Base-by-base conservation (phyloP, 2,888 invertebrate genomes). In the Ennomos quercinarius region DNA sequence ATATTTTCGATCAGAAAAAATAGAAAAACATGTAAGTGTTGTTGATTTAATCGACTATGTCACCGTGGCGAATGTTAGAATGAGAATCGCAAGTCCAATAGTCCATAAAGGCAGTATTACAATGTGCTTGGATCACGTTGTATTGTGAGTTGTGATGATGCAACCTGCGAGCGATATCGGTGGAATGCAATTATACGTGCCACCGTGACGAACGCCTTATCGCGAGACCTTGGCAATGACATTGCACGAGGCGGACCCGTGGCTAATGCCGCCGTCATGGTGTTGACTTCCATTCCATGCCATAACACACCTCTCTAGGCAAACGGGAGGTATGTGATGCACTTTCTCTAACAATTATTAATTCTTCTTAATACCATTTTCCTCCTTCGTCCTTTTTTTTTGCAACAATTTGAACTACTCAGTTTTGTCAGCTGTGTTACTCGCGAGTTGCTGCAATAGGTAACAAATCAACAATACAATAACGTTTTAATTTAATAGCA, bases 131-230 rank as follows among this genome's bases (percentile, higher is more conserved):
- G 74, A 77, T 80, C 81, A 83, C 86, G 84, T 86, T 80, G 83
- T 66, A 80, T 69, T 88, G 87, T 81, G 83, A 86, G 84, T 86
- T 80, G 83, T 66, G 80, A 70, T 88, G 87, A 87, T 88, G 88
- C 83, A 87, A 87, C 39, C 36, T 27, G 35, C 55, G 52, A 38
- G 66, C 71, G 87, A 86, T 90, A 90, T 77, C 83, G 82, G 13
- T 68, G 87, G 90, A 89, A 91, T 91, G 91, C 85, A 87, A 89
- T 87, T 84, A 87, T 84, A 87, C 82, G 80, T 80, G 82, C 78
- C 73, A 73, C 78, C 85, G 84, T 84, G 87, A 84, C 89, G 83
- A 83, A 85, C 76, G 68, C 78, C 78, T 83, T 88, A 90, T 89
- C 88, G 84, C 71, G 63, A 58, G 80, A 78, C 91, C 91, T 91